phyloP scores from a whole-genome alignment of 2,888 invertebrate genomes.

The Lepetodrilus schrolli region DNA sequence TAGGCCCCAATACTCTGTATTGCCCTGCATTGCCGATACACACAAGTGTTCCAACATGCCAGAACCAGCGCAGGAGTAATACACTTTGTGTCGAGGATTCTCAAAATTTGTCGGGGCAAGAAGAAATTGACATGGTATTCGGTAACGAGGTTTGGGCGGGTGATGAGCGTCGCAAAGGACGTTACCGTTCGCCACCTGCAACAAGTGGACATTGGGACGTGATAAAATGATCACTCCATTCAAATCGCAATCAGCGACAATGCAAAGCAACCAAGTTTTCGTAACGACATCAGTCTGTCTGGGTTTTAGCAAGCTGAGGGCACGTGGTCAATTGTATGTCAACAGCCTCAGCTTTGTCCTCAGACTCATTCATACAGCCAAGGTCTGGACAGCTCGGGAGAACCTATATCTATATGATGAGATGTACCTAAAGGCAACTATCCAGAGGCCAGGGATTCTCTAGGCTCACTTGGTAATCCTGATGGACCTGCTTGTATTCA shows the following conservation, averaged over 20 bases:
- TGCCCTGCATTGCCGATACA: not conserved
- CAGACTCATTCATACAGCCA: no score
- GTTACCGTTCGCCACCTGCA: not conserved
- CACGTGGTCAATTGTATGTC: not conserved
- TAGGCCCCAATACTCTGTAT: slow-evolving; percentile 16
- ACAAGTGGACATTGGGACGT: not conserved
- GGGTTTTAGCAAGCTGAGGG: not conserved
- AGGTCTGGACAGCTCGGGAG: no score
- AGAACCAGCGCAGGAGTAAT: not conserved
- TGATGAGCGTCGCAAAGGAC: slow-evolving; percentile 3
- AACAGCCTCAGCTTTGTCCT: no score
- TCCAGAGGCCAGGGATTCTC: no score
- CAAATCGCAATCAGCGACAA: not conserved
- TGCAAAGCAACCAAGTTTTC: not conserved
- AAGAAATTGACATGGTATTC: not conserved
- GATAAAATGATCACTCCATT: not conserved
- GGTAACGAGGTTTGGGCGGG: slow-evolving; percentile 1
- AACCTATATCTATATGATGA: no score
- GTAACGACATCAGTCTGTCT: slow-evolving; percentile 8
- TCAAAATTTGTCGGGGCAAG: not conserved
- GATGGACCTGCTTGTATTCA: no score
- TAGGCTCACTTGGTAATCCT: no score
- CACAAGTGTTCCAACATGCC: not conserved
- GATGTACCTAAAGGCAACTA: no score
- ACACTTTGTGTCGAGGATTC: slow-evolving; percentile 4